phyloP scores from a whole-genome alignment of 2,888 invertebrate genomes.

The Drosophila picticornis region DNA sequence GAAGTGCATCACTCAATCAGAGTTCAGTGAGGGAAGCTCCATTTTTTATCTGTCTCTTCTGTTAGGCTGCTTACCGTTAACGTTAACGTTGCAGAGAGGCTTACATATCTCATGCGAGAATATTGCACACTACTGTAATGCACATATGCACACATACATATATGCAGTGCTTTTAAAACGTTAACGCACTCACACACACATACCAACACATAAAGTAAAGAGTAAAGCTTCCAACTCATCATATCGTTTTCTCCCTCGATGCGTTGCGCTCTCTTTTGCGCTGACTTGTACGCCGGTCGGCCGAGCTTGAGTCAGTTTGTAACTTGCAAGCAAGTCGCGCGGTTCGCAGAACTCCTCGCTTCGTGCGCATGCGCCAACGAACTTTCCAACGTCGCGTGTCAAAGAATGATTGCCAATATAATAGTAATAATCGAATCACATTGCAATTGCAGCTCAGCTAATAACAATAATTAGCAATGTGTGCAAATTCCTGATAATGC shows the following conservation, averaged over 20 bases:
- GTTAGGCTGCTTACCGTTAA: background rate
- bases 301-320: constrained; percentile 44
- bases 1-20: background rate
- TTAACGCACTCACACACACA: constrained; percentile 20
- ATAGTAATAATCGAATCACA: constrained; percentile 44
- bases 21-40: background rate
- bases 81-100: background rate
- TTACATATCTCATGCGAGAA: constrained; percentile 51
- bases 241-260: background rate
- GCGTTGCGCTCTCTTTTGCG: constrained; percentile 10
- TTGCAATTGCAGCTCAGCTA: constrained; percentile 57
- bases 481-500: constrained; percentile 51
- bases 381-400: constrained; percentile 53
- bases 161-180: background rate
- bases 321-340: constrained; percentile 54
- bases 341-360: constrained; percentile 41
- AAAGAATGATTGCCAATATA: constrained; percentile 32
- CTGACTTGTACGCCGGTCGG: constrained; percentile 29
- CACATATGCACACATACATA: background rate
- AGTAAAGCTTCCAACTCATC: constrained; percentile 25
- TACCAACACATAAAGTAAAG: too few species aligned
- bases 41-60: background rate
- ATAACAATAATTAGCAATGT: constrained; percentile 58
- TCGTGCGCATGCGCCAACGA: constrained; percentile 54
- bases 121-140: constrained; percentile 17